Base-by-base conservation (phyloP, 1,140 invertebrate genomes). In the Pogonomyrmex barbatus region DNA sequence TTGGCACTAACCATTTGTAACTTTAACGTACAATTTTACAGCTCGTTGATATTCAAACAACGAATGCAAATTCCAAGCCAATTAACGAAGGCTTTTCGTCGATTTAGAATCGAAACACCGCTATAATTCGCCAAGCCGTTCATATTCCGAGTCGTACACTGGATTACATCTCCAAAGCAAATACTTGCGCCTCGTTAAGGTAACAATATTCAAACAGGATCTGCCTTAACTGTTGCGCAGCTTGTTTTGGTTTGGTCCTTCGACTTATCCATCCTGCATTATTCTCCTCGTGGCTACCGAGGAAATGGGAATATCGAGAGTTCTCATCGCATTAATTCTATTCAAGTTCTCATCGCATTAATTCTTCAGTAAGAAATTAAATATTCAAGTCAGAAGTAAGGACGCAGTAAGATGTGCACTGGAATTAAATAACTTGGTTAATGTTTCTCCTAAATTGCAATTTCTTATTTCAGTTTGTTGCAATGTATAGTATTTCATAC, bases 101-200 rank as follows among this genome's bases (percentile, higher is more conserved):
- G 63, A 68, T 78, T 85, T 76, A 68, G 60, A 85, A 87, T 85
- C 86, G 71, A 85, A 77, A 85, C 65, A 82, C 77, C 42, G 54
- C 24, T 73, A 52, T 86, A 82, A 82, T 82, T 87, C 67, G 33
- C 79, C 71, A 68, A 78, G 52, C 82, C 60, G 75, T 62, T 65
- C 67, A 62, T 87, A 83, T 73, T 60, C 79, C 77, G 36, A 68
- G 65, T 45, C 62, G 50, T 68, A 86, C 73, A 45, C 73, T 62
- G 77, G 56, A 81, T 88, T 86, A 88, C 70, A 84, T 87, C 78
- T 79, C 77, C 62, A 76, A 78, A 70, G 89, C 63, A 90, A 90
- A 90, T 89, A 90, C 87, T 90, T 87, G 89, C 79, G 78, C 88
- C 85, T 90, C 85, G 88, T 90, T 90, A 90, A 90, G 85, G 62